phyloP scores from a whole-genome alignment of 2,797 vertebrate species.

The Eleutherodactylus coqui region DNA sequence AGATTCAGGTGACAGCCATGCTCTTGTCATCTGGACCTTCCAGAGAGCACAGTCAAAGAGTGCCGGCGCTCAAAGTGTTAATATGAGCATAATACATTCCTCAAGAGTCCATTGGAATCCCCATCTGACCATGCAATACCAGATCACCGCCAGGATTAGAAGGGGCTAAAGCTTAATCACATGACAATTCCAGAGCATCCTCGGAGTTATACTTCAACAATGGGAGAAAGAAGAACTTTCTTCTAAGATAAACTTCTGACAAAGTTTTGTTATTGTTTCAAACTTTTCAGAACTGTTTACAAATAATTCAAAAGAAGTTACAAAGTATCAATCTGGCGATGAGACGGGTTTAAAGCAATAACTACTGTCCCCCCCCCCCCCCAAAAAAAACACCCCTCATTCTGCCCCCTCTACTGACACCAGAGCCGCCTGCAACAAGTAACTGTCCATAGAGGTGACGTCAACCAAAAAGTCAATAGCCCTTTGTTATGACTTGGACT shows the following conservation, averaged over 20 bases:
- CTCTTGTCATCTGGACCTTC: no score
- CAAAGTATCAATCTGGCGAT: neutral
- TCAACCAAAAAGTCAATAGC: constrained; percentile 58
- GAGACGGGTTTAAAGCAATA: neutral
- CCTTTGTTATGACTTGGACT: constrained; percentile 62
- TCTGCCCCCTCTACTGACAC: constrained; percentile 38
- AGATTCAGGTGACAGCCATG: no score
- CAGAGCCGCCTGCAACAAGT: constrained; percentile 51
- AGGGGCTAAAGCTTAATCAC: neutral
- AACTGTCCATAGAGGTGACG: constrained; percentile 56
- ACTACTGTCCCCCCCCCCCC: neutral
- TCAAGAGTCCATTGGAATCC: no score
- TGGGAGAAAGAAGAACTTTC: no score
- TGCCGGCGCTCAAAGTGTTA: no score
- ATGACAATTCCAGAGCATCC: no score
- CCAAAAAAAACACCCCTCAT: constrained; percentile 2
- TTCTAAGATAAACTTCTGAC: neutral
- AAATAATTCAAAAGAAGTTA: neutral
- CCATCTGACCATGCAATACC: neutral
- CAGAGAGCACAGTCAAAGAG: no score
- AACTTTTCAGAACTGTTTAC: constrained; percentile 23
- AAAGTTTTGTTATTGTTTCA: neutral
- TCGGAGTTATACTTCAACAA: neutral
- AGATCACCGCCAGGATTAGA: neutral
- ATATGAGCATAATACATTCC: no score